These are phyloP conservation scores for Probosciger aterrimus DNA, from an alignment of 2,113 vertebrate genomes.

Conservation along the genomic window DNA sequence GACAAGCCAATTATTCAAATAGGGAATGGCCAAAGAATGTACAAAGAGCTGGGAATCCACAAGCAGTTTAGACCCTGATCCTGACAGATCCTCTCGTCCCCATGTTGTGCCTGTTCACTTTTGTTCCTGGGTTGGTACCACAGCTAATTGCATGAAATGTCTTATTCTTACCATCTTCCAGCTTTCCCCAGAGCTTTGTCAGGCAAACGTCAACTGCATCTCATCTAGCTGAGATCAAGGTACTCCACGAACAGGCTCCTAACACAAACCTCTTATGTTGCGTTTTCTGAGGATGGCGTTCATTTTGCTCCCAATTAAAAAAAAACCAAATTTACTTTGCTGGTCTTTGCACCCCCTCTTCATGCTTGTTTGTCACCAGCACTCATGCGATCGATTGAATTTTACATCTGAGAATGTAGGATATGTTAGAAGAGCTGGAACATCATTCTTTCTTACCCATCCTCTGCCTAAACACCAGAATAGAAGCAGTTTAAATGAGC, in stretches of 20 bases:
- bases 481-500: neutral
- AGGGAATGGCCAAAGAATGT: neutral
- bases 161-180: neutral
- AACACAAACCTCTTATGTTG: neutral
- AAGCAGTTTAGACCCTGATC: neutral
- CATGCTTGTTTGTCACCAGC: neutral
- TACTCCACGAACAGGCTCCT: neutral
- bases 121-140: neutral
- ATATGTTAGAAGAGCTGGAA: neutral
- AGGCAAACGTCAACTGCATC: constrained; percentile 31
- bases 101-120: neutral
- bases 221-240: constrained; percentile 12
- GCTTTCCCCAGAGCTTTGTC: constrained; percentile 4
- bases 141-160: neutral
- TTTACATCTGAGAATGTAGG: neutral
- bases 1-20: neutral
- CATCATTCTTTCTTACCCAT: neutral
- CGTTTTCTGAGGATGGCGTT: neutral
- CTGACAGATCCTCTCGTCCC: neutral
- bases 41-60: neutral
- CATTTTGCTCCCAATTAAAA: constrained; percentile 8
- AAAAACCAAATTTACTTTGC: constrained; percentile 7
- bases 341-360: neutral
- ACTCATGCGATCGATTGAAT: neutral
- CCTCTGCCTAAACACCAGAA: neutral